Percentiles rank a stretch among this genome's conserved stretches.
These are phyloP conservation scores for Tapirus indicus DNA, from an alignment of 2,797 vertebrate species.

Conservation along the genomic window DNA sequence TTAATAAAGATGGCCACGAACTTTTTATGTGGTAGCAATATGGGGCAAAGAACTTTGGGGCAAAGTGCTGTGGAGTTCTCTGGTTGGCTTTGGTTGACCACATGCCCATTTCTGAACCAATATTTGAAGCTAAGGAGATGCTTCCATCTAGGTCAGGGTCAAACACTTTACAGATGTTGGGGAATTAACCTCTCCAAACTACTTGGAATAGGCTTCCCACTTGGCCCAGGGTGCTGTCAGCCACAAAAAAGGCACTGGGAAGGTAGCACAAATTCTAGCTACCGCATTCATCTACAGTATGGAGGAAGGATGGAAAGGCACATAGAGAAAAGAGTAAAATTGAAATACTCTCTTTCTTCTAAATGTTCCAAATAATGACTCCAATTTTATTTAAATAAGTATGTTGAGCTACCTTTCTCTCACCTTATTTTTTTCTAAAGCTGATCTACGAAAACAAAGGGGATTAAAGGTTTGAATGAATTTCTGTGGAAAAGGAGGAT, in stretches of 20 bases:
- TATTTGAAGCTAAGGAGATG: background rate
- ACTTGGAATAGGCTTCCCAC: background rate
- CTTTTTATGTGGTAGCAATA: background rate
- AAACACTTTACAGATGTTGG: background rate
- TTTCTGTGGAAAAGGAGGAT: background rate
- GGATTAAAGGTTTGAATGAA: background rate
- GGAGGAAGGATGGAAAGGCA: background rate
- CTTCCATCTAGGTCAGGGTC: background rate
- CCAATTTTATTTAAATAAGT: conserved; percentile 52
- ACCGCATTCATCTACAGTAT: background rate
- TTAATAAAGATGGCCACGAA: background rate
- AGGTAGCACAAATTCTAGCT: background rate
- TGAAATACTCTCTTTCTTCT: conserved; percentile 8
- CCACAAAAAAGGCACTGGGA: background rate
- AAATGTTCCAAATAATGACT: conserved; percentile 14
- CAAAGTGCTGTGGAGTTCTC: background rate
- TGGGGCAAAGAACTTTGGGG: background rate
- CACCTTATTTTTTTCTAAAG: background rate
- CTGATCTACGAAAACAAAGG: background rate
- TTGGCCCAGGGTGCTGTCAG: background rate
- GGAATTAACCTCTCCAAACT: background rate
- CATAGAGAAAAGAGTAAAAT: background rate
- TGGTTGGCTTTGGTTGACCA: conserved; percentile 1
- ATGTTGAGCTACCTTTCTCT: background rate
- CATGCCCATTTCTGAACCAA: background rate